Percentiles rank a stretch among this genome's conserved stretches.
Conservation (phyloP, 2,888 invertebrate genomes). For the Tryphoninae sp. region DNA sequence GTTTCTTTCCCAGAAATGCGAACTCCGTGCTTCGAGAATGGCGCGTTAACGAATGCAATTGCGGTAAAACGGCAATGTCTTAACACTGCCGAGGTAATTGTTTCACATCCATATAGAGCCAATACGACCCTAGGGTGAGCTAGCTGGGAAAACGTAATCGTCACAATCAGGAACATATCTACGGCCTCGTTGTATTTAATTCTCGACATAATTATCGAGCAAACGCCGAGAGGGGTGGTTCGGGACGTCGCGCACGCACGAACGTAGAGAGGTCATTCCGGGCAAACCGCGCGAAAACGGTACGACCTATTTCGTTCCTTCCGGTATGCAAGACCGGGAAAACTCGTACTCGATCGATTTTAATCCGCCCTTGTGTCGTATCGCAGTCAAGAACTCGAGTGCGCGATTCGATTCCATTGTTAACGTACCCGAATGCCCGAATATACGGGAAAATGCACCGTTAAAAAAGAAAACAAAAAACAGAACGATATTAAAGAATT, state of each 20-base stretch:
- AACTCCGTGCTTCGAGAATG: not conserved
- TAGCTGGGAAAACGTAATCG: slow-evolving; percentile 22
- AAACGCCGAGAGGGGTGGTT: not conserved
- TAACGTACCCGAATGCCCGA: slow-evolving; percentile 15
- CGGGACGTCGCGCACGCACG: slow-evolving; percentile 25
- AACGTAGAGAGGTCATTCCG: slow-evolving; percentile 43
- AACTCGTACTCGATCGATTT: slow-evolving; percentile 50
- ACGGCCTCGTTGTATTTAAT: slow-evolving; percentile 55
- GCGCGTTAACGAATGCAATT: not conserved
- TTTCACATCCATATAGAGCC: slow-evolving; percentile 24
- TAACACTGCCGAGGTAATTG: slow-evolving; percentile 19
- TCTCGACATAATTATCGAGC: slow-evolving; percentile 41
- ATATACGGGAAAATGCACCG: not conserved
- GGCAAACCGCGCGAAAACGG: slow-evolving; percentile 38
- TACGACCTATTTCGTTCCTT: slow-evolving; percentile 44
- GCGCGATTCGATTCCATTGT: slow-evolving; percentile 36
- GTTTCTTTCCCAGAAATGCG: not conserved
- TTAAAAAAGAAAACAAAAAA: not conserved
- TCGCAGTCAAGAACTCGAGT: slow-evolving; percentile 27
- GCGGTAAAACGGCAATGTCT: slow-evolving; percentile 18
- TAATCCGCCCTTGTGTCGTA: slow-evolving; percentile 1
- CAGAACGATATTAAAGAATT: not conserved
- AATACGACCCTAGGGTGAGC: not conserved
- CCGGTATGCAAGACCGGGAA: slow-evolving; percentile 29
- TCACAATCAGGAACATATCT: slow-evolving; percentile 43